Evolutionary conservation across 1,140 invertebrate genomes (phyloP).

Genomic region (Nylanderia fulva): DNA sequence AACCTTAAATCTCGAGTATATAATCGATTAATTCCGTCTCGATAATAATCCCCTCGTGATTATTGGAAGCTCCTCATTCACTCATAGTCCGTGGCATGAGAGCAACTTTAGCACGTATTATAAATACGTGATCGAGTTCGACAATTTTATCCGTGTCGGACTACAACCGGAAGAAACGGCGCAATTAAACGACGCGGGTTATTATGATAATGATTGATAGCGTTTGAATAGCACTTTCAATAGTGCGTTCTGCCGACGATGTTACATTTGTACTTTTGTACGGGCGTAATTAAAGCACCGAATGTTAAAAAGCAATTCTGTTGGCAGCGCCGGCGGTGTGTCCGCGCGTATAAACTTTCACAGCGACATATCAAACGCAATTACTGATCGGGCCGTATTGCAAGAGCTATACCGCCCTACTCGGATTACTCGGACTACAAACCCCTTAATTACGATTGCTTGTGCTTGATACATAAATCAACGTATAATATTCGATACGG

Average conservation of each 20-base stretch:
- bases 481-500: constrained; percentile 48
- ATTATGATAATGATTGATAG: constrained; percentile 48
- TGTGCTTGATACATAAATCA: constrained; percentile 58
- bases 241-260: background rate
- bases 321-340: constrained; percentile 14
- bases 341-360: constrained; percentile 56
- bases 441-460: constrained; percentile 65
- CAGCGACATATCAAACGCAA: constrained; percentile 59
- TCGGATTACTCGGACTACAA: constrained; percentile 60
- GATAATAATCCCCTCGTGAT: constrained; percentile 58
- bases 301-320: constrained; percentile 57
- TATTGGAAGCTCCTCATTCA: background rate
- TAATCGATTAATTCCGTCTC: constrained; percentile 37
- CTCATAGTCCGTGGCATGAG: background rate
- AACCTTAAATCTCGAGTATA: constrained; percentile 8
- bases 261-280: background rate
- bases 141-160: constrained; percentile 33
- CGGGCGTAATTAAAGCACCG: constrained; percentile 21
- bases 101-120: background rate
- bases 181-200: constrained; percentile 39
- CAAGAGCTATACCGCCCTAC: constrained; percentile 43
- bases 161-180: background rate
- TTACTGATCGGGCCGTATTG: constrained; percentile 47
- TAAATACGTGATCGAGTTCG: background rate
- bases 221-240: constrained; percentile 16